phyloP scores from a whole-genome alignment of 2,113 vertebrate genomes.

The Aptenodytes forsteri region DNA sequence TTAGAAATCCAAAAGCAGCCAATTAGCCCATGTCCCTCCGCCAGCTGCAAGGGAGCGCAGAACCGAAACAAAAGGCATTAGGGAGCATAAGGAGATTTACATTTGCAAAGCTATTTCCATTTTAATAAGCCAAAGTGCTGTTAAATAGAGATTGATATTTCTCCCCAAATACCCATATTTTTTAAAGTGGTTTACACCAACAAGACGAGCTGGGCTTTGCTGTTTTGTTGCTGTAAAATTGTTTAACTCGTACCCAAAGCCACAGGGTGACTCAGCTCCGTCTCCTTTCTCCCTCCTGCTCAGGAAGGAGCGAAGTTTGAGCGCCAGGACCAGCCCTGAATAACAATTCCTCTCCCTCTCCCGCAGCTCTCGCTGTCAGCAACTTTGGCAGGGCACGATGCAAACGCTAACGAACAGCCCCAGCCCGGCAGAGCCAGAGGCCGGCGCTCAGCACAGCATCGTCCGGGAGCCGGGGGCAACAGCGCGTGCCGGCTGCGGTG shows the following conservation, averaged over 20 bases:
- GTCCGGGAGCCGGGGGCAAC: background rate
- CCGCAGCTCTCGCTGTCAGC: background rate
- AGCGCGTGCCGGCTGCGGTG: background rate
- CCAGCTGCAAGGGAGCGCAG: background rate
- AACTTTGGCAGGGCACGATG: background rate
- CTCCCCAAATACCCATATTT: slow-evolving; percentile 37
- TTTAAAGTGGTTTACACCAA: slow-evolving; percentile 2
- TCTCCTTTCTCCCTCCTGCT: background rate
- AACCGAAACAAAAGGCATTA: slow-evolving; percentile 43
- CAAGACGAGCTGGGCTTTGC: background rate
- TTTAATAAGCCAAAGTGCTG: slow-evolving; percentile 48
- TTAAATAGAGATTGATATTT: slow-evolving; percentile 62
- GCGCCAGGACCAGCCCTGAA: background rate
- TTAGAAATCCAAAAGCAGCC: background rate
- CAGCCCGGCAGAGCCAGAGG: background rate
- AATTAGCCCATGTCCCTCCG: background rate
- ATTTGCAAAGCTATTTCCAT: slow-evolving; percentile 56
- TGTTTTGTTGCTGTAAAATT: background rate
- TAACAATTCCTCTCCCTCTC: background rate
- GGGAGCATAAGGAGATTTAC: slow-evolving; percentile 55
- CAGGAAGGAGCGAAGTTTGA: background rate
- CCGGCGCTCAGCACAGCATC: background rate
- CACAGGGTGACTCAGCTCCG: background rate
- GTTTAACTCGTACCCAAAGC: background rate
- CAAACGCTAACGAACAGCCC: background rate